Base-by-base conservation (phyloP, 2,888 invertebrate species). In the Drosophila kambysellisi region DNA sequence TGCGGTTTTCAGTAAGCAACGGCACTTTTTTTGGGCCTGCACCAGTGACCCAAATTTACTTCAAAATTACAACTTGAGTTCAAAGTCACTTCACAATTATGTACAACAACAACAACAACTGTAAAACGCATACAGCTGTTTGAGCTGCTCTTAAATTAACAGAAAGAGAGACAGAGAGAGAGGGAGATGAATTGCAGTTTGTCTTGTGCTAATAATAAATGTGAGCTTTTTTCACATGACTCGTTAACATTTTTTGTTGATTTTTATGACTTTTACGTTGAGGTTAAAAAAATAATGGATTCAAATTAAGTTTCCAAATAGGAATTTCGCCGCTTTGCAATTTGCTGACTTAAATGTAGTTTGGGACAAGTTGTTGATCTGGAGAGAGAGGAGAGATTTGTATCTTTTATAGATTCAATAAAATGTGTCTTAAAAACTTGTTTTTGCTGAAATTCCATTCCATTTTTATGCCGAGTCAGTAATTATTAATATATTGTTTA, bases 41-140 rank as follows among this genome's bases (percentile, higher is more conserved):
- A 80, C 83, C 70, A 80, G 64, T 89, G 84, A 87, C 84, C 84
- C 82, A 85, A 73, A 74, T 79, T 79, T 64, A 57, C 79, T 54
- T 43, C 64, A 74, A 72, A 74, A 64, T 64, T 62, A 68, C 64
- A 79, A 65, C 75, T 62, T 50, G 69, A 77, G 77, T 80, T 80
- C 80, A 77, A 79, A 77, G 80, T 48, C 76, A 79, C 78, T 57
- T 48, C n/a, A 76, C 12, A 75, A 59, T 54, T 33, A 20, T 7
- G 57, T 39, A 12, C n/a, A 32, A 54, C 30, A 43, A 52, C 30
- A 59, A 51, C 56, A 46, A 17, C 43, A 39, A 25, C 6, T 41
- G 39, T 39, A 66, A 60, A 35, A 15, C 43, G 39, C 48, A 51
- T 46, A 30, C 51, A 70, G 56, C 62, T 61, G 61, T 41, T 43